These are phyloP conservation scores for Coilia nasus DNA, from an alignment of 2,797 vertebrate species.

Conservation along the genomic window DNA sequence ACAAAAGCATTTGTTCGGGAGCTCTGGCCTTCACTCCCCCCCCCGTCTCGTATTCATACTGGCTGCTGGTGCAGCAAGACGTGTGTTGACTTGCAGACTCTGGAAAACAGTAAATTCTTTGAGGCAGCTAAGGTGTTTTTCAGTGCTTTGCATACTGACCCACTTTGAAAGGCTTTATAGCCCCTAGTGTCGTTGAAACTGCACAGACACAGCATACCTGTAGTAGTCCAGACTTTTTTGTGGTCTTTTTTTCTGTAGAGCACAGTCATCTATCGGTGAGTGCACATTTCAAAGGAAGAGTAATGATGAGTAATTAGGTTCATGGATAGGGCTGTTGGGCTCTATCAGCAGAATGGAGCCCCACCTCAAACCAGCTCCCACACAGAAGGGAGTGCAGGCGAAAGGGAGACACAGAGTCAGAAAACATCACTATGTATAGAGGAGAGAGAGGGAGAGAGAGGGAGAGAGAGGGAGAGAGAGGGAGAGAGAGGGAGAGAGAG, in stretches of 20 bases:
- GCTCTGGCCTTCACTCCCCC: not conserved
- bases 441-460: conserved; percentile 16
- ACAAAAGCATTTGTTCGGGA: not conserved
- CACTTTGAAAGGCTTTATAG: not conserved
- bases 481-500: conserved; percentile 43
- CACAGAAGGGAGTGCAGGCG: not conserved
- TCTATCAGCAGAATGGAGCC: not conserved
- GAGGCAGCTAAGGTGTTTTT: not conserved
- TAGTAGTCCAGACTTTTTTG: too few relatives aligned
- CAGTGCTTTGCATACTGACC: not conserved
- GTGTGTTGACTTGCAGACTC: not conserved
- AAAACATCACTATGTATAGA: too few relatives aligned
- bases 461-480: not conserved
- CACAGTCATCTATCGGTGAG: not conserved
- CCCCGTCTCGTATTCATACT: not conserved
- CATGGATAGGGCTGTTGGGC: not conserved
- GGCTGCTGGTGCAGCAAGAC: not conserved
- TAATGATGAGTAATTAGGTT: not conserved
- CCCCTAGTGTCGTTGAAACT: not conserved
- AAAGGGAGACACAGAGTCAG: conserved; percentile 16
- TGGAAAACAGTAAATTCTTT: conserved; percentile 1
- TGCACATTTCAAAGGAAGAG: not conserved
- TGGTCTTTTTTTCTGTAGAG: not conserved
- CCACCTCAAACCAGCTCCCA: not conserved
- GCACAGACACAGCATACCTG: not conserved